Percentiles rank a stretch among this genome's conserved stretches.
phyloP scores from a whole-genome alignment of 2,797 vertebrate species.

The Dendrocincla tyrannina region DNA sequence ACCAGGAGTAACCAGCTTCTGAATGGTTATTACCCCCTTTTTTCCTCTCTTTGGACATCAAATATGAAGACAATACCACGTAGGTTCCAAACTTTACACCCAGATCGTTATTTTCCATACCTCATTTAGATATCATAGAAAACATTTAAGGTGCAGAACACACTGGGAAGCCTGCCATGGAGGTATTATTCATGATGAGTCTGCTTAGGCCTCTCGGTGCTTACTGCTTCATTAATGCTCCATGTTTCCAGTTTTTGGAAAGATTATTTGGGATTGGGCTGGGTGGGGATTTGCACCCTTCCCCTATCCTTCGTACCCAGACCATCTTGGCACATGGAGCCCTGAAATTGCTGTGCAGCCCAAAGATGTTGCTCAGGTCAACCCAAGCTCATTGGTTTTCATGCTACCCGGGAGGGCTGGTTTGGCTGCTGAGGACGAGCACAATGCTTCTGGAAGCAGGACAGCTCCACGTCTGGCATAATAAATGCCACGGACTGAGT shows the following conservation, averaged over 20 bases:
- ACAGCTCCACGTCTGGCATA: neutral
- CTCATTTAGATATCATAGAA: neutral
- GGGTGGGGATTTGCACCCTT: neutral
- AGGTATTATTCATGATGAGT: neutral
- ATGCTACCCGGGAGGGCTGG: neutral
- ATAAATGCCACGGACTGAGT: neutral
- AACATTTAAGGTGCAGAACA: neutral
- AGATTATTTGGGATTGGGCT: neutral
- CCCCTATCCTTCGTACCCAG: neutral
- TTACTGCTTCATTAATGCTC: neutral
- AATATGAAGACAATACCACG: rapidly evolving
- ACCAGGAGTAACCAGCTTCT: neutral
- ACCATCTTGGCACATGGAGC: neutral
- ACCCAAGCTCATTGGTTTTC: neutral
- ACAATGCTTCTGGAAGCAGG: neutral
- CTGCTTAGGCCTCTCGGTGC: neutral
- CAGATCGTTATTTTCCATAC: neutral
- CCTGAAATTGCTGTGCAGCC: neutral
- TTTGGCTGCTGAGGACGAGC: neutral
- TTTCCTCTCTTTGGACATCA: neutral
- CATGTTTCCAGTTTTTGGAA: neutral
- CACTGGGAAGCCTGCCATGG: neutral
- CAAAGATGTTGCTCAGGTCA: neutral
- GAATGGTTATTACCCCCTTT: neutral
- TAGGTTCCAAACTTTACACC: neutral